These are phyloP conservation scores for Melanotaenia trifasciata DNA, from an alignment of 2,797 vertebrate genomes.

Conservation along the genomic window DNA sequence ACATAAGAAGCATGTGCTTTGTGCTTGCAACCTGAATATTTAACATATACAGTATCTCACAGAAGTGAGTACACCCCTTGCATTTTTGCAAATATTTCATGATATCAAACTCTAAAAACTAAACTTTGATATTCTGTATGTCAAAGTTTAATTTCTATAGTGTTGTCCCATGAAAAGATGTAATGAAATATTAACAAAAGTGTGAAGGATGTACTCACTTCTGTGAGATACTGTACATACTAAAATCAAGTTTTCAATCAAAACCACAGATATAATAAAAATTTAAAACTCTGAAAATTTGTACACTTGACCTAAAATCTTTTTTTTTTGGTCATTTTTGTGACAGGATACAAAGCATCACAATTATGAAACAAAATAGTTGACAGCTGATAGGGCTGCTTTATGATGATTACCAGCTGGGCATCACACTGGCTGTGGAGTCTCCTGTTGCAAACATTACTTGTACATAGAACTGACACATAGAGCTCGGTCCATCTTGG, in stretches of 20 bases:
- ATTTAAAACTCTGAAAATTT: not conserved
- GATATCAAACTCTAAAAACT: too few relatives aligned
- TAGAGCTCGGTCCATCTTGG: too few relatives aligned
- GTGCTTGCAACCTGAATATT: not conserved
- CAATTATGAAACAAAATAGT: not conserved
- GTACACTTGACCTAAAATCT: not conserved
- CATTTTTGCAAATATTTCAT: too few relatives aligned
- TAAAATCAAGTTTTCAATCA: not conserved
- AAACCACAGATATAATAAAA: not conserved
- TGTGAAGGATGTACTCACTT: too few relatives aligned
- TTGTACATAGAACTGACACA: slow-evolving; percentile 1
- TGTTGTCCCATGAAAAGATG: too few relatives aligned
- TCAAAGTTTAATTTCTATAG: too few relatives aligned
- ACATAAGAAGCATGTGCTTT: not conserved
- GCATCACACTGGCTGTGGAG: slow-evolving; percentile 6
- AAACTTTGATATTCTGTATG: too few relatives aligned
- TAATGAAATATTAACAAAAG: too few relatives aligned
- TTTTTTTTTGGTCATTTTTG: not conserved
- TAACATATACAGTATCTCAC: too few relatives aligned
- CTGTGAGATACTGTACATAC: too few relatives aligned
- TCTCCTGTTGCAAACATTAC: slow-evolving; percentile 21
- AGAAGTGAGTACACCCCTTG: too few relatives aligned
- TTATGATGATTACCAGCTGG: slow-evolving; percentile 1
- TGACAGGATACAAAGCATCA: not conserved
- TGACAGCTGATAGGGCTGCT: not conserved